Evolutionary conservation across 2,113 vertebrate genomes (phyloP), one percentile per base, ranked within the genome.

Genomic region (Mesitornis unicolor): DNA sequence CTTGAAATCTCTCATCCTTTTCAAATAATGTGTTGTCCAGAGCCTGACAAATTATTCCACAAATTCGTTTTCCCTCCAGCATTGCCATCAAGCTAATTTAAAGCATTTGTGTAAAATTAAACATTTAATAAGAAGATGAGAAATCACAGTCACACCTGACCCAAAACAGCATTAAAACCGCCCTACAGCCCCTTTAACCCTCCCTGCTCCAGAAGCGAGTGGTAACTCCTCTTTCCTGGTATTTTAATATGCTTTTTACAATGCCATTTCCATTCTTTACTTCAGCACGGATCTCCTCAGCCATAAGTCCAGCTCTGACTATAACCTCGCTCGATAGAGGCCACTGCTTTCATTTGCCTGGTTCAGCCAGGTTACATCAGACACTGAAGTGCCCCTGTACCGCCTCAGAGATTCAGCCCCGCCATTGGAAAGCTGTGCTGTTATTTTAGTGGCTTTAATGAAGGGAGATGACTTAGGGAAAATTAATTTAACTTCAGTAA

Each of bases 281-380:
- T 77, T 70, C 81, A 90, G 90, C 80, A 59, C 71, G 84, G 22
- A 88, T 64, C 78, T 89, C 36, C 91, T 31, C 28, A 21, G 69
- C 24, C 59, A 1, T 10, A 61, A 78, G 82, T 57, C 78, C 93
- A 80, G 56, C 76, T 60, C 24, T 51, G 45, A 74, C 75, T 20
- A 5, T 21, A 73, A 79, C 90, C 93, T 69, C 42, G 68, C 65
- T 79, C 81, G 90, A 71, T 1, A 79, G 85, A 96, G 85, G 93
- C 90, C 96, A 90, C 82, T 42, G 29, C 43, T 24, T 96, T 77
- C 73, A 90, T 92, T 94, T 95, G 90, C 88, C 56, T 80, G 60
- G 71, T 69, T 90, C 91, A 74, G 77, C 65, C 93, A 69, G 20
- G 26, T 64, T 88, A 29, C 60, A 78, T 65, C 85, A 47, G 47